Conservation (phyloP, 53 echinoderm and acorn worm genomes). For the Luidia sarsii region DNA sequence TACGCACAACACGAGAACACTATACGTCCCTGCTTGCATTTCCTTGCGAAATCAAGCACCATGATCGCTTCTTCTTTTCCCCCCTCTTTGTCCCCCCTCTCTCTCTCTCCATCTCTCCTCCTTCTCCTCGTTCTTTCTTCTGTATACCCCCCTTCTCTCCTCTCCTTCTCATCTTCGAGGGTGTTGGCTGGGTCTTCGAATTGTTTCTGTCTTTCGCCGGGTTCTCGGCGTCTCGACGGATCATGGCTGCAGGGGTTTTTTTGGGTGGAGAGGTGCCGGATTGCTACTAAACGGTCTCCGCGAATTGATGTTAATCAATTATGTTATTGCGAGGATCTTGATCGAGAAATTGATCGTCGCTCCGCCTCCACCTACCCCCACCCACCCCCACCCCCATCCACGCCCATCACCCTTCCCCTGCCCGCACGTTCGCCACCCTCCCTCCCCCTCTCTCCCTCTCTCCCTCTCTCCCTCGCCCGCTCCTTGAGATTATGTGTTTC, state of each 20-base stretch:
- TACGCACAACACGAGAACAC: no score
- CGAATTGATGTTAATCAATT: constrained; percentile 29
- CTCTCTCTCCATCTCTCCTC: no score
- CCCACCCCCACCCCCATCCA: no score
- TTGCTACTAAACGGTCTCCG: constrained; percentile 31
- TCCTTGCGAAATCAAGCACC: constrained; percentile 58
- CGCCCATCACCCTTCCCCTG: no score
- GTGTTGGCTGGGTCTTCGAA: constrained; percentile 1
- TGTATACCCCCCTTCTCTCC: neutral
- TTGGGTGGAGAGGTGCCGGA: constrained; percentile 23
- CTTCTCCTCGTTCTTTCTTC: no score
- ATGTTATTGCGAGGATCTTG: constrained; percentile 13
- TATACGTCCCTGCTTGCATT: constrained; percentile 31
- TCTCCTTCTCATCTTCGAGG: neutral
- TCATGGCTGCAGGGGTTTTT: neutral
- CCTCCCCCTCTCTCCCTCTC: no score
- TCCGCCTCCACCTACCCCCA: no score
- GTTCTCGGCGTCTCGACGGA: no score
- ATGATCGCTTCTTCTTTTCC: constrained; percentile 13
- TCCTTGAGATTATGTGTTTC: no score
- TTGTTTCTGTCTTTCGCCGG: constrained; percentile 5
- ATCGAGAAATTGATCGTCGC: neutral
- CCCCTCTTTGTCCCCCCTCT: no score
- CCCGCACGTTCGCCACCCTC: no score
- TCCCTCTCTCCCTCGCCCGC: no score